Percentiles rank a stretch among this genome's conserved stretches.
These are phyloP conservation scores for Meliscaeva auricollis DNA, from an alignment of 2,888 invertebrate genomes.

Conservation along the genomic window DNA sequence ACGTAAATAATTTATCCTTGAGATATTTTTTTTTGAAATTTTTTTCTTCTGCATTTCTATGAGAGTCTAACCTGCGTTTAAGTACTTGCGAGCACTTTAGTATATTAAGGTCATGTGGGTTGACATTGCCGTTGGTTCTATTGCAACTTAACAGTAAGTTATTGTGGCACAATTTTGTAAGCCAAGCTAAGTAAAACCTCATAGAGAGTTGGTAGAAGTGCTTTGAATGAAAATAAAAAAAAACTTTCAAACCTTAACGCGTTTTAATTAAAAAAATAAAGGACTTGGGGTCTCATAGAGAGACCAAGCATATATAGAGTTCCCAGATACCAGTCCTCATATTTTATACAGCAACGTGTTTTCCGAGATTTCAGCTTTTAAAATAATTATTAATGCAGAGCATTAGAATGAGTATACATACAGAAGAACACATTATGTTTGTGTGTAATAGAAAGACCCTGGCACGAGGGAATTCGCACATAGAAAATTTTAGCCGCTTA, in stretches of 20 bases:
- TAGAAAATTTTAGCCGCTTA: not conserved
- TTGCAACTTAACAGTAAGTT: not conserved
- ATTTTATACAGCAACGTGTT: not conserved
- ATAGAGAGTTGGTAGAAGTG: not conserved
- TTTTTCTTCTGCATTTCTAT: not conserved
- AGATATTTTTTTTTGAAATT: not conserved
- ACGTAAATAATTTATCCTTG: slow-evolving; percentile 20
- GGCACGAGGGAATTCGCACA: not conserved
- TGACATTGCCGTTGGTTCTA: slow-evolving; percentile 4
- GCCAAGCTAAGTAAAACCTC: not conserved
- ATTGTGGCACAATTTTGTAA: not conserved
- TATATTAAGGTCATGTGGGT: slow-evolving; percentile 28
- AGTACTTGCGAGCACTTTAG: slow-evolving; percentile 17
- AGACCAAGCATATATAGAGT: not conserved
- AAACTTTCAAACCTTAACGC: not conserved
- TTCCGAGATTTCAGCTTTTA: not conserved
- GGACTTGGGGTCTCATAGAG: not conserved
- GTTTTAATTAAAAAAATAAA: slow-evolving; percentile 7
- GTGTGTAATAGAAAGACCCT: not conserved
- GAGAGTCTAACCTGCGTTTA: slow-evolving; percentile 6
- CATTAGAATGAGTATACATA: no score
- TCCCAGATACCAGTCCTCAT: not conserved
- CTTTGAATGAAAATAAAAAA: not conserved
- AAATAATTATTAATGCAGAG: slow-evolving; percentile 20
- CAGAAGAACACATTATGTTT: not conserved